Conservation (phyloP, 2,888 invertebrate genomes). For the Thymelicus lineola region DNA sequence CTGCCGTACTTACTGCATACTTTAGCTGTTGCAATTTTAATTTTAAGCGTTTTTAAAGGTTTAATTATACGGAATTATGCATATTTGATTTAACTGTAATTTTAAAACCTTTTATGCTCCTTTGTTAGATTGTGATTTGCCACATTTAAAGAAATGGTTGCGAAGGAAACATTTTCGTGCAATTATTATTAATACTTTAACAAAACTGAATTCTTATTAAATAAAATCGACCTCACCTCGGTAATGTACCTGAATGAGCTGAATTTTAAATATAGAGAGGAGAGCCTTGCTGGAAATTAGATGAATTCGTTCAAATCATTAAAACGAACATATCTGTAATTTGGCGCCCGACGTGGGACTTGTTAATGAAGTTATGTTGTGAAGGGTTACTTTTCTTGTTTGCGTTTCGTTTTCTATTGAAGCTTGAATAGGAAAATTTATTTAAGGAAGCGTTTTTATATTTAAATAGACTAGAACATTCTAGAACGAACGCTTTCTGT, state of each 20-base stretch:
- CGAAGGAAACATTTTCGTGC: too few species aligned
- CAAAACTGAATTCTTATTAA: constrained; percentile 16
- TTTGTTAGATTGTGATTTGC: too few species aligned
- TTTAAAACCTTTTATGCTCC: too few species aligned
- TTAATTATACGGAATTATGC: too few species aligned
- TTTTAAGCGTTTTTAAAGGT: background rate
- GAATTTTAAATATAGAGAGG: constrained; percentile 32
- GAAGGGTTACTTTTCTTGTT: background rate
- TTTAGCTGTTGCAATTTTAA: background rate
- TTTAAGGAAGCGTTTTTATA: background rate
- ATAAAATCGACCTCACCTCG: constrained; percentile 39
- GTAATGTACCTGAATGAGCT: constrained; percentile 38
- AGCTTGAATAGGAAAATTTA: background rate
- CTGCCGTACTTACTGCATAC: background rate
- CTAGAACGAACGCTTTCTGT: too few species aligned
- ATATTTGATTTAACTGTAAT: too few species aligned
- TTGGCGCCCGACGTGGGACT: constrained; percentile 10
- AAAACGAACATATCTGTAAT: constrained; percentile 23
- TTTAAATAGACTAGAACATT: too few species aligned
- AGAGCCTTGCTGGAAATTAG: constrained; percentile 27
- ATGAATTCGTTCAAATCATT: constrained; percentile 32
- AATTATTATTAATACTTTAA: too few species aligned
- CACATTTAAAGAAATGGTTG: too few species aligned
- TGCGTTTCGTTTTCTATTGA: background rate
- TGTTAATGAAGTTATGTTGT: background rate